Base-by-base conservation (phyloP, 2,797 vertebrate species). In the Rallus crepitans region DNA sequence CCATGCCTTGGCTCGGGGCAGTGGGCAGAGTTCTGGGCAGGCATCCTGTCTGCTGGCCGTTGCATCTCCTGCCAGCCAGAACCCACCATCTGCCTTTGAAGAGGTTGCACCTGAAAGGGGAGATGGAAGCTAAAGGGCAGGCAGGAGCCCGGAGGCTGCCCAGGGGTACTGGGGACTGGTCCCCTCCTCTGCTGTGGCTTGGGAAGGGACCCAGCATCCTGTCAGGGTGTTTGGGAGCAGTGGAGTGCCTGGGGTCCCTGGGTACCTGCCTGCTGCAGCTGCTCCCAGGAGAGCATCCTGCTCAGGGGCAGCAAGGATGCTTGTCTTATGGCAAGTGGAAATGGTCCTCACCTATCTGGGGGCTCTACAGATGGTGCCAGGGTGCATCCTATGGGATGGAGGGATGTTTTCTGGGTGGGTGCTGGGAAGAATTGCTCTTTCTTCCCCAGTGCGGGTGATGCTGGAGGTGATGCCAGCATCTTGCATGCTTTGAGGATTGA, bases 401-500 rank as follows among this genome's bases (percentile, higher is more conserved):
- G 53, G 47, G 60, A 53, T 0, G 2, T 92, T 90, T 60, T 19
- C 56, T 71, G 68, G 57, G 16, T 0, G 2, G 20, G 31, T 47
- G 69, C 79, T 72, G 60, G 82, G 94, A 94, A 92, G 94, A 96
- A 95, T 52, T 65, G 33, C 68, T 82, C 83, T 55, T 95, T 96
- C 93, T 95, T 95, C 68, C 83, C 72, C 72, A 75, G 55, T 55
- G 64, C 0, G 18, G 64, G 70, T 35, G 65, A 91, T 71, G 64
- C 86, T 63, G 76, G 35, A 86, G 61, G 48, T 40, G 60, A 94
- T 78, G 91, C 92, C 87, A 94, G 50, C 27, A 24, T 53, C 60
- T 71, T 73, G 55, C 61, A 47, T 91, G 73, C 64, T 86, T 90
- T 39, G 57, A 90, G 79, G 57, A 80, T 91, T 82, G 66, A 83